Evolutionary conservation across 1,140 invertebrate genomes (phyloP).

Genomic region (Drosophila ercepeae): DNA sequence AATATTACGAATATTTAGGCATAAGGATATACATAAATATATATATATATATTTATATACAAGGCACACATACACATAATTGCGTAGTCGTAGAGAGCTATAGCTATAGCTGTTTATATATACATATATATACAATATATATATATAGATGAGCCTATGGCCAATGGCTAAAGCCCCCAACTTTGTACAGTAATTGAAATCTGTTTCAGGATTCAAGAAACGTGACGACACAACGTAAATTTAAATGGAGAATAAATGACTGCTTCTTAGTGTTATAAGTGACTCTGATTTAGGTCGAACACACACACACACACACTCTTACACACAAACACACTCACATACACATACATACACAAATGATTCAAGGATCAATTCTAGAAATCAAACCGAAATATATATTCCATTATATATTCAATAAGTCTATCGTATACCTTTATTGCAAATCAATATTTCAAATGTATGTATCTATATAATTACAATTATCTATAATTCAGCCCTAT

Average conservation of each 20-base stretch:
- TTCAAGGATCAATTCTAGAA: slow-evolving; percentile 68
- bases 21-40: slow-evolving; percentile 32
- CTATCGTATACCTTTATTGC: slow-evolving; percentile 74
- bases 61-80: slow-evolving; percentile 29
- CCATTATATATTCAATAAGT: slow-evolving; percentile 74
- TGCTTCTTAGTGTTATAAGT: slow-evolving; percentile 82
- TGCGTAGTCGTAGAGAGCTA: slow-evolving; percentile 49
- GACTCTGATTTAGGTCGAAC: slow-evolving; percentile 80
- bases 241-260: slow-evolving; percentile 83
- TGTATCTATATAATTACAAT: slow-evolving; percentile 52
- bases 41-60: slow-evolving; percentile 52
- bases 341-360: slow-evolving; percentile 34
- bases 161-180: slow-evolving; percentile 47
- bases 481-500: slow-evolving; percentile 53
- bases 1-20: slow-evolving; percentile 34
- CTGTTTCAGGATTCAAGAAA: slow-evolving; percentile 78
- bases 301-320: slow-evolving; percentile 11
- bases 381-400: slow-evolving; percentile 78
- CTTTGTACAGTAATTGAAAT: slow-evolving; percentile 81
- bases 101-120: slow-evolving; percentile 40
- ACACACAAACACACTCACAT: slow-evolving; percentile 31
- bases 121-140: slow-evolving; percentile 43
- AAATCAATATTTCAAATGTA: slow-evolving; percentile 62
- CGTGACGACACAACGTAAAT: slow-evolving; percentile 78
- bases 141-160: slow-evolving; percentile 46